Evolutionary conservation across 92 coral and sea anemone genomes (phyloP).

Genomic region (Heteractis magnifica): DNA sequence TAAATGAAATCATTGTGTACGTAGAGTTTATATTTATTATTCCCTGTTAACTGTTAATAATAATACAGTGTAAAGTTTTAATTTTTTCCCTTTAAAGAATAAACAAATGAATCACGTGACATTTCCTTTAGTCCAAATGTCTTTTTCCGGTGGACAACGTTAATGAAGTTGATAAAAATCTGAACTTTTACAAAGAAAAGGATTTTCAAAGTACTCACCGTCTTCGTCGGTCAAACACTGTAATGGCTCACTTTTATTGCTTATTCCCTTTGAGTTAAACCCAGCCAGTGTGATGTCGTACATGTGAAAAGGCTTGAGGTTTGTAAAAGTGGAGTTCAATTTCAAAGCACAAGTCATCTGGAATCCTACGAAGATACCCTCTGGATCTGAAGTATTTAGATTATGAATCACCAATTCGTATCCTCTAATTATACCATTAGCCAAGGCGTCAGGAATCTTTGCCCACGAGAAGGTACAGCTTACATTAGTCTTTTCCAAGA

Average conservation of each 20-base stretch:
- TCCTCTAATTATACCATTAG: conserved; percentile 29
- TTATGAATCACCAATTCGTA: background rate
- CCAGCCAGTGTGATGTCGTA: conserved; percentile 13
- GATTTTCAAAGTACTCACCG: conserved; percentile 3
- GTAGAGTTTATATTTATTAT: too few species aligned
- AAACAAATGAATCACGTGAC: too few species aligned
- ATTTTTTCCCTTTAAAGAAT: too few species aligned
- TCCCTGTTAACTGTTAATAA: too few species aligned
- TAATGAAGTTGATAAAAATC: too few species aligned
- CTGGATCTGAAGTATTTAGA: conserved; percentile 11
- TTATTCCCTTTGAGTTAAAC: conserved; percentile 3
- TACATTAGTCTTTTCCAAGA: background rate
- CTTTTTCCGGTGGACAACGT: too few species aligned
- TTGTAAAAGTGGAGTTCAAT: background rate
- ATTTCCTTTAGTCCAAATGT: too few species aligned
- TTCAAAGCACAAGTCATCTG: background rate
- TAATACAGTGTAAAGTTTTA: too few species aligned
- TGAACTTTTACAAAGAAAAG: background rate
- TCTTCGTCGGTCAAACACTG: conserved; percentile 34
- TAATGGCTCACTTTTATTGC: conserved; percentile 20
- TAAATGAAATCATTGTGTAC: too few species aligned
- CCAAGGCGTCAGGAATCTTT: background rate
- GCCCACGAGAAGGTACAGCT: conserved; percentile 10
- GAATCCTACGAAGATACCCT: background rate
- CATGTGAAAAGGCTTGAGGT: conserved; percentile 21